Percentiles rank a stretch among this genome's conserved stretches.
phyloP scores from a whole-genome alignment of 2,113 vertebrate species.

The Megalops atlanticus region DNA sequence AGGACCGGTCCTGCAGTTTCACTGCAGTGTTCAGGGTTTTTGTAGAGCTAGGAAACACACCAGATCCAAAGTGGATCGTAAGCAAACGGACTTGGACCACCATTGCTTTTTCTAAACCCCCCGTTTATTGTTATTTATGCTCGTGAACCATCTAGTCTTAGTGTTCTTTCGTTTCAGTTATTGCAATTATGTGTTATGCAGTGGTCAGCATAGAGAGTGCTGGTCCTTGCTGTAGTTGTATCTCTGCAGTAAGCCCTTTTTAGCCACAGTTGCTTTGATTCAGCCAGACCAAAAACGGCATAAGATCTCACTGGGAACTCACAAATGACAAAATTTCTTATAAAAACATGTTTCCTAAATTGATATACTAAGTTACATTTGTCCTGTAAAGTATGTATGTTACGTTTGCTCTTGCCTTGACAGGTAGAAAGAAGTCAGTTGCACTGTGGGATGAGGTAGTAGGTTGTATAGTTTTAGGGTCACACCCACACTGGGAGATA shows the following conservation, averaged over 20 bases:
- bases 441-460: conserved; percentile 97
- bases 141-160: not conserved
- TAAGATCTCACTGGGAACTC: no score
- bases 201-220: conserved; percentile 5
- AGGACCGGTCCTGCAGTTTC: conserved; percentile 31
- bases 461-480: conserved; percentile 99
- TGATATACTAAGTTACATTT: not conserved
- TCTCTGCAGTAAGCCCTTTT: not conserved
- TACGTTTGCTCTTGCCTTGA: not conserved
- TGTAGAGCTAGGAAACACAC: not conserved
- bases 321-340: no score
- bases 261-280: not conserved
- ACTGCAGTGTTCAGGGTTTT: conserved; percentile 21
- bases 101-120: not conserved
- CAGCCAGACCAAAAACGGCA: no score
- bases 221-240: not conserved
- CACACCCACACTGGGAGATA: conserved; percentile 99
- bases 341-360: not conserved
- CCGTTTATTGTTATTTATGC: not conserved
- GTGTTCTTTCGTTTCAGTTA: not conserved
- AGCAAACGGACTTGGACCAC: not conserved
- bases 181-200: not conserved
- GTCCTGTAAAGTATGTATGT: not conserved
- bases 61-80: not conserved
- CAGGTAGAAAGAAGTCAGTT: conserved; percentile 52